Conservation (phyloP, 2,113 vertebrate species). For the Antennarius striatus region DNA sequence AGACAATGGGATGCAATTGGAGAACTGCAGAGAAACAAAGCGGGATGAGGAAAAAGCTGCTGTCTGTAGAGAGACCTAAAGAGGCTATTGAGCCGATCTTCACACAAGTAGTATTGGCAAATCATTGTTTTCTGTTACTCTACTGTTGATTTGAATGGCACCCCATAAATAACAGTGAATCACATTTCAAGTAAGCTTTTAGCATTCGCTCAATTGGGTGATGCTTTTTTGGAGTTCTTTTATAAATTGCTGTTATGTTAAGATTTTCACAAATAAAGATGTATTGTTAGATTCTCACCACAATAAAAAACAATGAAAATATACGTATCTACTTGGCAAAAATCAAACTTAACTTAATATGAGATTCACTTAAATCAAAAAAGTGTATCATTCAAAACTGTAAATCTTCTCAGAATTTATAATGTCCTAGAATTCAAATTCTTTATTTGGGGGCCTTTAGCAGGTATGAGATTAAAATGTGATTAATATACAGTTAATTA, state of each 20-base stretch:
- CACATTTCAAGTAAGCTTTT: conserved; percentile 42
- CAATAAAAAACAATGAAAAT: conserved; percentile 27
- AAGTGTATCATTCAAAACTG: conserved; percentile 11
- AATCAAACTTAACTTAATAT: conserved; percentile 15
- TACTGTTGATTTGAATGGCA: conserved; percentile 34
- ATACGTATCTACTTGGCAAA: conserved; percentile 16
- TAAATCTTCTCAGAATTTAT: conserved; percentile 31
- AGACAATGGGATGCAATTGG: conserved; percentile 62
- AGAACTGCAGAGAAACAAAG: conserved; percentile 31
- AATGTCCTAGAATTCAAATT: too few species aligned
- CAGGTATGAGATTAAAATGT: too few species aligned
- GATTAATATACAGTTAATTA: too few species aligned
- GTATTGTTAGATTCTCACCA: conserved; percentile 23
- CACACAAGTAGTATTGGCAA: conserved; percentile 53
- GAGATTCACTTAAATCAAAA: neutral
- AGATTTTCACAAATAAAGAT: conserved; percentile 23
- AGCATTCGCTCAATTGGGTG: conserved; percentile 25
- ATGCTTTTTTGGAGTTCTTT: conserved; percentile 20
- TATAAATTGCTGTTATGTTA: conserved; percentile 24
- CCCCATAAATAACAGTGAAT: conserved; percentile 53
- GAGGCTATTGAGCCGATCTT: conserved; percentile 55
- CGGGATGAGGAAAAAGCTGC: conserved; percentile 60
- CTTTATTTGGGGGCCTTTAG: too few species aligned
- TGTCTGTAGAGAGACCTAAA: conserved; percentile 63
- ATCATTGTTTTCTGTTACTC: conserved; percentile 46